These are phyloP conservation scores for Parasteatoda lunata DNA, from an alignment of 2,888 invertebrate genomes.

Conservation along the genomic window DNA sequence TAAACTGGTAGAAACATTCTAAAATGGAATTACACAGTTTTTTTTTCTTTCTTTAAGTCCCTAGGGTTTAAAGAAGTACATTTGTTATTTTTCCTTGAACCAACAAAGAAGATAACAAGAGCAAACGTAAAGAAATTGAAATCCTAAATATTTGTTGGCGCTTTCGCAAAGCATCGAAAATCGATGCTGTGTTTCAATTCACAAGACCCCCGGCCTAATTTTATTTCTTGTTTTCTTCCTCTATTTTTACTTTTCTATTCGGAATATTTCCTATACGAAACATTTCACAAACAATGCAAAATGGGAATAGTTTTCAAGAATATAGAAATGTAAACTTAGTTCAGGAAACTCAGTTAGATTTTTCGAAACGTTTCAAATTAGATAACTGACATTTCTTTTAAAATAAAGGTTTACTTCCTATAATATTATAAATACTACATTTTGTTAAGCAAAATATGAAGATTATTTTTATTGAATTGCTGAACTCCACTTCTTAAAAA, in stretches of 20 bases:
- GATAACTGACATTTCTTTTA: too few species aligned
- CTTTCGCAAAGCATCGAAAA: conserved; percentile 49
- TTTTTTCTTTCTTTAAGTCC: too few species aligned
- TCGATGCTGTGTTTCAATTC: conserved; percentile 39
- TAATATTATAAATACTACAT: too few species aligned
- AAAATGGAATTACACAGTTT: too few species aligned
- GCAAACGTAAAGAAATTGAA: conserved; percentile 56
- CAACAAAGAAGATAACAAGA: conserved; percentile 24
- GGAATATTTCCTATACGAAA: not conserved
- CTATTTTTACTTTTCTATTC: not conserved
- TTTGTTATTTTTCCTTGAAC: conserved; percentile 19
- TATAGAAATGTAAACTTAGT: not conserved
- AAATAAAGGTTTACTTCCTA: too few species aligned
- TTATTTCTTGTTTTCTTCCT: not conserved
- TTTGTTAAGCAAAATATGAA: too few species aligned
- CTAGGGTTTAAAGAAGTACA: not conserved
- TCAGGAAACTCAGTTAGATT: not conserved
- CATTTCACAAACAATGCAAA: not conserved
- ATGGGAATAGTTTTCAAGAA: not conserved
- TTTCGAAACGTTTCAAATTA: too few species aligned
- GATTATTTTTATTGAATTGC: too few species aligned
- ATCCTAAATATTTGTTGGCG: conserved; percentile 64
- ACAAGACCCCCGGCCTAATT: not conserved
- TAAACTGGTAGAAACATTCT: too few species aligned
- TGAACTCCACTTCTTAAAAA: too few species aligned